phyloP scores from a whole-genome alignment of 2,113 vertebrate genomes.

The Galbula dea region DNA sequence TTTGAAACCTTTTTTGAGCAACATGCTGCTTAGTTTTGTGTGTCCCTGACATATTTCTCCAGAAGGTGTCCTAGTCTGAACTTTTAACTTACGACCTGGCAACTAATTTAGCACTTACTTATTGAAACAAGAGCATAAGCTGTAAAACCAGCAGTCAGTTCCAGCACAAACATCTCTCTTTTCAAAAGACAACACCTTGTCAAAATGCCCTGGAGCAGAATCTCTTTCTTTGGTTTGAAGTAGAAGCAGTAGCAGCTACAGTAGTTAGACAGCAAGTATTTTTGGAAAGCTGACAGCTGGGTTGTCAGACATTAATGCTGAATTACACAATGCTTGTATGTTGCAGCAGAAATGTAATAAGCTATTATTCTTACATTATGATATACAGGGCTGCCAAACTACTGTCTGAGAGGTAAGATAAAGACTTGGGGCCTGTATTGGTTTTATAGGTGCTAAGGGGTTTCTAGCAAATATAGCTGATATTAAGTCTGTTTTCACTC shows the following conservation, averaged over 20 bases:
- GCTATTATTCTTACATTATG: conserved; percentile 61
- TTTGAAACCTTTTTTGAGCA: background rate
- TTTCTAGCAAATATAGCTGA: background rate
- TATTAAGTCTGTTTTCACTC: conserved; percentile 7
- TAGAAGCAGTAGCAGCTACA: background rate
- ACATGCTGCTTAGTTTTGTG: background rate
- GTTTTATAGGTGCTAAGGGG: background rate
- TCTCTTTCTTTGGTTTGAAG: conserved; percentile 35
- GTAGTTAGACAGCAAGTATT: conserved; percentile 53
- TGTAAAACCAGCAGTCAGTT: conserved; percentile 19
- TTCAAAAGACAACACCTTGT: conserved; percentile 52
- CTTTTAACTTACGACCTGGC: background rate
- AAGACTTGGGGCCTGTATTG: background rate
- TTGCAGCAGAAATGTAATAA: conserved; percentile 52
- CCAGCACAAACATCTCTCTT: conserved; percentile 54
- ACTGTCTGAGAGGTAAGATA: conserved; percentile 5
- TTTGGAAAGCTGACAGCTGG: conserved; percentile 65
- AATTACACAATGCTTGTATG: conserved; percentile 53
- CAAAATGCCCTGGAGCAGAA: conserved; percentile 57
- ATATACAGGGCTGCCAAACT: conserved; percentile 22
- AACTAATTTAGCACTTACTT: conserved; percentile 45
- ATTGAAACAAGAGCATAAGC: conserved; percentile 4
- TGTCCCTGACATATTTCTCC: background rate
- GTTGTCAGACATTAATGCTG: conserved; percentile 61
- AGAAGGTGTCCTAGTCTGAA: background rate